Conservation (phyloP, 2,113 vertebrate genomes). For the Mormoops blainvillei region DNA sequence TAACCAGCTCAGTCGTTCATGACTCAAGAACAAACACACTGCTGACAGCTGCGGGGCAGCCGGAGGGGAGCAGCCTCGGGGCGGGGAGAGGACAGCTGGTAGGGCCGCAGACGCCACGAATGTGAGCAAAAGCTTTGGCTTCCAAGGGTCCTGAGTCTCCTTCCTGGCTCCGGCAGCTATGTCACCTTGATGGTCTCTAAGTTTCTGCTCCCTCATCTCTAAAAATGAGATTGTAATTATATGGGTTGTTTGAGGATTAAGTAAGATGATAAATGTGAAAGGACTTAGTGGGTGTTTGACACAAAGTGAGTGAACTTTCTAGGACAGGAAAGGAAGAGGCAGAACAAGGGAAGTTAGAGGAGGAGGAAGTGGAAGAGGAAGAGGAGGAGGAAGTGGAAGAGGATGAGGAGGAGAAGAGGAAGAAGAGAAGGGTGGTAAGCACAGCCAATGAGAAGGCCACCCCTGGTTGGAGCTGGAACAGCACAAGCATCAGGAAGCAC, state of each 20-base stretch:
- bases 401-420: fast-evolving
- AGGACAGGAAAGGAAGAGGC: not conserved
- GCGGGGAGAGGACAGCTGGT: not conserved
- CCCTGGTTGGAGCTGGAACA: not conserved
- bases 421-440: not conserved
- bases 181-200: not conserved
- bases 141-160: not conserved
- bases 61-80: not conserved
- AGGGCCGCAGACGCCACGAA: fast-evolving
- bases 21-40: not conserved
- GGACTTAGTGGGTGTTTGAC: not conserved
- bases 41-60: not conserved
- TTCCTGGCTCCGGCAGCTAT: not conserved
- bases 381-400: no score
- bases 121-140: not conserved
- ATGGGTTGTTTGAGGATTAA: not conserved
- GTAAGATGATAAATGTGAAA: not conserved
- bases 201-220: not conserved
- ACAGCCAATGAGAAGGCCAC: not conserved
- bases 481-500: not conserved
- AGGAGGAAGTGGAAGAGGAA: no score
- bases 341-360: not conserved
- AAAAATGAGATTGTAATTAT: not conserved
- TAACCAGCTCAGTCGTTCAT: not conserved
- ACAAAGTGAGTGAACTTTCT: not conserved